Evolutionary conservation across 2,888 invertebrate species (phyloP), one percentile per base, ranked within the genome.

Genomic region (Calliphora vomitoria): DNA sequence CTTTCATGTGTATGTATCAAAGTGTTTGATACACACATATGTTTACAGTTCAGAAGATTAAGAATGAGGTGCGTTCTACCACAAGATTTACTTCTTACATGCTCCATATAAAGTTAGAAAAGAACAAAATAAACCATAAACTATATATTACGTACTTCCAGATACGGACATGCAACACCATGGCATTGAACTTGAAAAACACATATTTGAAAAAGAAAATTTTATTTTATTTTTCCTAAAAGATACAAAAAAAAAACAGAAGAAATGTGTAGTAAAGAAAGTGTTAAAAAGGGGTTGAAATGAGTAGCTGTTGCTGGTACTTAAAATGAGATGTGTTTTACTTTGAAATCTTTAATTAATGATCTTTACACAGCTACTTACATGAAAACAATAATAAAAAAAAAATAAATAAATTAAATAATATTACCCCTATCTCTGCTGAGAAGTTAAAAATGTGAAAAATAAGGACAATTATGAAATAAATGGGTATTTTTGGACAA

Each of bases 241-340:
- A 38, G 0, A 64, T 58, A 11, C 44, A 25, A 47, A 44, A 20
- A 13, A 58, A 5, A 50, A 50, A 8, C 20, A 50, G 15, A 15
- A 38, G 60, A 50, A 25, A 44, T 44, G 11, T 13, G 13, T 8
- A 11, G 55, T 31, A 82, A 58, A 18, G 15, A 75, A 85, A 81
- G 87, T 87, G 87, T 87, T 81, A 68, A 81, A 87, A 82, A 87
- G 87, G 87, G 87, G 81, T 84, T 81, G 83, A 18, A 58, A 44
- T 18, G 13, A 47, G 18, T 38, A 64, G 35, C 60, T 69, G 25
- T 85, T 55, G 47, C 20, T 11, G 38, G n/a, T 62, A 75, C 64
- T 62, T 35, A 62, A 64, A 62, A 31, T n/a, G 6, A 8, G 25
- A 3, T 62, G 1, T 62, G 3, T 72, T 50, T 47, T n/a, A 66